phyloP scores from a whole-genome alignment of 2,797 vertebrate species.

The Craterocephalus amniculus region DNA sequence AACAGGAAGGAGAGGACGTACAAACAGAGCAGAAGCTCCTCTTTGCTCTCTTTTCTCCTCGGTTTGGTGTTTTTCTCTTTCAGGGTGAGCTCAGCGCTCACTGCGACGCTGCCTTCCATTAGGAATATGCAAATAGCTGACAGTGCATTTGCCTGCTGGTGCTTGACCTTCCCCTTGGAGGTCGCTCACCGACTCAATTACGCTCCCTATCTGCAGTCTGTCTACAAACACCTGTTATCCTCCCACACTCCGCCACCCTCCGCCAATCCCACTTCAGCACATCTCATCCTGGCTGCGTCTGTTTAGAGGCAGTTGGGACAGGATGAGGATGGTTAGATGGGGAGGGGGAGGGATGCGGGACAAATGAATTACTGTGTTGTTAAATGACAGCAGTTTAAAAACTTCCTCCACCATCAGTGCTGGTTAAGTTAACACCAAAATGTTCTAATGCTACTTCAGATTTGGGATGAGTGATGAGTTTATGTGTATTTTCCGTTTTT shows the following conservation, averaged over 20 bases:
- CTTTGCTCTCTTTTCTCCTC: constrained; percentile 40
- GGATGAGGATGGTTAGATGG: constrained; percentile 57
- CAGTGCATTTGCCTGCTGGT: constrained; percentile 87
- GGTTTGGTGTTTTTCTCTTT: constrained; percentile 37
- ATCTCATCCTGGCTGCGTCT: constrained; percentile 69
- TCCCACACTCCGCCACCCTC: constrained; percentile 78
- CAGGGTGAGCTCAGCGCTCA: constrained; percentile 70
- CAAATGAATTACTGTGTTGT: constrained; percentile 37
- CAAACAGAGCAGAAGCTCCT: constrained; percentile 48
- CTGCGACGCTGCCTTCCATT: constrained; percentile 80
- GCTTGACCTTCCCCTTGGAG: constrained; percentile 87
- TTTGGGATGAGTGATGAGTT: constrained; percentile 21
- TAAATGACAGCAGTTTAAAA: constrained; percentile 52
- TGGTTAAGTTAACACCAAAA: constrained; percentile 22
- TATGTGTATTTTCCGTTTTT: constrained; percentile 14
- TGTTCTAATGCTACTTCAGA: constrained; percentile 6
- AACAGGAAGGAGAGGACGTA: constrained; percentile 45
- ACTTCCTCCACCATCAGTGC: constrained; percentile 46
- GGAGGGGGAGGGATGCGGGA: constrained; percentile 43
- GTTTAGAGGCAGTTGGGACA: constrained; percentile 69
- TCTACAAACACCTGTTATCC: constrained; percentile 87
- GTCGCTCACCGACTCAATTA: constrained; percentile 87
- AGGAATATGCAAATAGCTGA: constrained; percentile 88
- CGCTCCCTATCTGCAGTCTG: constrained; percentile 86
- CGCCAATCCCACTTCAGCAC: constrained; percentile 76